Base-by-base conservation (phyloP, 2,797 vertebrate genomes). In the Neosilurus hyrtlii region DNA sequence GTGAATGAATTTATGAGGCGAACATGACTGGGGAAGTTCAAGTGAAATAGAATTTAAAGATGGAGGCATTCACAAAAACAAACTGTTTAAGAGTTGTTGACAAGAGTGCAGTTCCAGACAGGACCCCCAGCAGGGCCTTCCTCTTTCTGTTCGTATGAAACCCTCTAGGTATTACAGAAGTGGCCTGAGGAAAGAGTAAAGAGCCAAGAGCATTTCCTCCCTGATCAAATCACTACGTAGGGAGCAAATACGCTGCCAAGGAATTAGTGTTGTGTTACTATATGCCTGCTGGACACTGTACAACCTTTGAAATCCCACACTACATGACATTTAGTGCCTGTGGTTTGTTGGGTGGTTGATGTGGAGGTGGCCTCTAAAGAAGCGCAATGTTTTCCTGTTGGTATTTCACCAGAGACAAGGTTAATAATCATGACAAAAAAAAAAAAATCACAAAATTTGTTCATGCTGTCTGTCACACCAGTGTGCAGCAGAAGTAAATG, bases 241-340 rank as follows among this genome's bases (percentile, higher is more conserved):
- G 77, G 67, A 65, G 79, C 57, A 54, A 68, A 65, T 37, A 70
- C 26, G 51, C 51, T 67, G 54, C 56, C 70, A 80, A 51, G 73
- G 71, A 75, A 68, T 67, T 83, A 62, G 67, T 79, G 73, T 83
- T 85, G 43, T 30, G 57, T 82, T 79, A 75, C 79, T 54, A 18
- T 43, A 22, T 57, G 54, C 54, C 54, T 62, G 62, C 22, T 43
- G 57, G 35, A 35, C 75, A 62, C 59, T 16, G 8, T 14, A 61
- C 56, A 62, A 49, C 20, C 49, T 49, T 59, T 59, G 56, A 37
- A 76, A 61, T 61, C 71, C 52, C 52, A 73, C 71, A 76, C 73
- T 59, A 15, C 30, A 61, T 61, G 73, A 61, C 54, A 76, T 59
- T 76, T 59, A 76, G 30, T n/a, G 2, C 12, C 56, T 59, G 56